A percentile compares a stretch with the other conserved stretches of the same genome.
These are phyloP conservation scores for Apostichopus parvimensis DNA, from an alignment of 35 echinoderm and acorn worm genomes.

Conservation along the genomic window DNA sequence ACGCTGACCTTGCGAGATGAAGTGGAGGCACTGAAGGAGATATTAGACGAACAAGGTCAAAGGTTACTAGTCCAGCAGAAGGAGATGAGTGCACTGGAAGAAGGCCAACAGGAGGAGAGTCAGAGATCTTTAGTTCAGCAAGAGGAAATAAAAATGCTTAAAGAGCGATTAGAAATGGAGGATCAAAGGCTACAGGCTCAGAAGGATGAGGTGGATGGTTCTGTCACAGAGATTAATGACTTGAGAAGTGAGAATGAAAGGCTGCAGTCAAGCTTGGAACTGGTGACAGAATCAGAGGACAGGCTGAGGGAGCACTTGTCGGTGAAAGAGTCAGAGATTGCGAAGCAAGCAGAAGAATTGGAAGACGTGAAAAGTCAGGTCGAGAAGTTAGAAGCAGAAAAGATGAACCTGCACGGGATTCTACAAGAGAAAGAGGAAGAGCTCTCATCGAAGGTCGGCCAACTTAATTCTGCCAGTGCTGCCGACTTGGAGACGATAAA, in stretches of 20 bases:
- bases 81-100: neutral
- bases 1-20: neutral
- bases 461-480: neutral
- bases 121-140: neutral
- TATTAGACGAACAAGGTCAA: neutral
- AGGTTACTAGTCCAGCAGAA: neutral
- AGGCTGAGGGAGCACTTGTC: neutral
- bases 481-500: neutral
- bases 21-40: neutral
- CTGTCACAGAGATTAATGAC: neutral
- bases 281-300: slow-evolving; percentile 35
- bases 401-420: neutral
- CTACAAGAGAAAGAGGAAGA: neutral
- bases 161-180: neutral
- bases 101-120: neutral
- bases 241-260: slow-evolving; percentile 30
- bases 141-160: neutral
- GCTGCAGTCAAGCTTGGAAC: slow-evolving; percentile 28
- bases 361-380: neutral
- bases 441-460: neutral
- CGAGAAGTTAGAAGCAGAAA: slow-evolving; percentile 46
- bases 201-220: slow-evolving; percentile 41
- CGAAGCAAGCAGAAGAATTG: slow-evolving; percentile 13
- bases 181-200: neutral
- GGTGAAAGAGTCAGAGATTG: neutral